Evolutionary conservation across 2,113 vertebrate genomes (phyloP).

Genomic region (Eulemur macaco): DNA sequence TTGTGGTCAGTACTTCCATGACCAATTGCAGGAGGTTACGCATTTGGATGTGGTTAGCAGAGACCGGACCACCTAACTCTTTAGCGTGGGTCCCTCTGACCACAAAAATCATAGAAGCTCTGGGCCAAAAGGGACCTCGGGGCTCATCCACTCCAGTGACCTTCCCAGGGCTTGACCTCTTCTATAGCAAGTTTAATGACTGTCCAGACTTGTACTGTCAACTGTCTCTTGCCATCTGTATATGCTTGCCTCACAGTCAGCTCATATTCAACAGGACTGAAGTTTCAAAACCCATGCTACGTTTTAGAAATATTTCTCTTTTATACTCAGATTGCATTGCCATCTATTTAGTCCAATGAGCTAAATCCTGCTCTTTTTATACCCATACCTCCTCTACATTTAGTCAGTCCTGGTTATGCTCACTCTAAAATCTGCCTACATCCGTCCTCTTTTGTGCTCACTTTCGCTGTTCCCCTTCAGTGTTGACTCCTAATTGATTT

Average conservation of each 20-base stretch:
- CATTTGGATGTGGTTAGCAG: not conserved
- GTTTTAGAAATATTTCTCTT: not conserved
- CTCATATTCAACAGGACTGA: not conserved
- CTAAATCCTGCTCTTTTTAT: not conserved
- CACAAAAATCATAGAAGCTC: not conserved
- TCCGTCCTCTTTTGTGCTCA: not conserved
- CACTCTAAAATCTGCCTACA: not conserved
- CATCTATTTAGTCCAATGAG: not conserved
- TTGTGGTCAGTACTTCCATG: not conserved
- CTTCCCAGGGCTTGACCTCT: not conserved
- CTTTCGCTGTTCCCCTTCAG: not conserved
- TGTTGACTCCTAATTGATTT: not conserved
- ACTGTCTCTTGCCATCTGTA: not conserved
- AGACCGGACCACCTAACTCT: not conserved
- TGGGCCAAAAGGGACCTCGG: not conserved
- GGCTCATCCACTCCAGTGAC: not conserved
- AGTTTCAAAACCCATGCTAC: not conserved
- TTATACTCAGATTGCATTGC: not conserved
- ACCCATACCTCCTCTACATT: not conserved
- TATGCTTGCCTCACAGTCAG: not conserved
- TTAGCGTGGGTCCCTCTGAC: not conserved
- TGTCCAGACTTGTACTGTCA: not conserved
- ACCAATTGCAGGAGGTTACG: not conserved
- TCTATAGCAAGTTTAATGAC: not conserved
- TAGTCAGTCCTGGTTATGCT: not conserved